Evolutionary conservation across 2,888 invertebrate species (phyloP).

Genomic region (Drosophila nigricruria): DNA sequence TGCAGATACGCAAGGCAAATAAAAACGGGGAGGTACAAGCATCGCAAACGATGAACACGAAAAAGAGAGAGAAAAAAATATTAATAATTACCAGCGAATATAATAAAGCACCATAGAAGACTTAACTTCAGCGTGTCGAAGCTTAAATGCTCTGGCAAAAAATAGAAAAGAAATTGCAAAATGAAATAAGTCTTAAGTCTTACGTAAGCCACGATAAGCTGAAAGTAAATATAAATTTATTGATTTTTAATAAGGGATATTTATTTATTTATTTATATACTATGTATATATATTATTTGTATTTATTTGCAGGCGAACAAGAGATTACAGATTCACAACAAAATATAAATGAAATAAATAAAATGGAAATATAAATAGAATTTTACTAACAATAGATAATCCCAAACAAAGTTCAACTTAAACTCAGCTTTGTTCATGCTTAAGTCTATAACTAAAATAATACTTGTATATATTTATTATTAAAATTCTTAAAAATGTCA

Average conservation of each 20-base stretch:
- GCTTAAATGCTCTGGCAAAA: slow-evolving; percentile 14
- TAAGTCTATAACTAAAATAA: too few species aligned
- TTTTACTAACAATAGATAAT: neutral
- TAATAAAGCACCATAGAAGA: slow-evolving; percentile 34
- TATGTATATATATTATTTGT: neutral
- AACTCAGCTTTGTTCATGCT: neutral
- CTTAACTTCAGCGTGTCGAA: neutral
- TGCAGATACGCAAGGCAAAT: slow-evolving; percentile 40
- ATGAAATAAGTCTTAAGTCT: neutral
- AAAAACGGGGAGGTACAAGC: slow-evolving; percentile 18
- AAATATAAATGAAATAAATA: neutral
- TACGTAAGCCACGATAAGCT: neutral
- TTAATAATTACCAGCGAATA: slow-evolving; percentile 46
- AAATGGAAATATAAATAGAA: neutral
- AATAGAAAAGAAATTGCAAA: neutral
- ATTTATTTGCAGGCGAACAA: too few species aligned
- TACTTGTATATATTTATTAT: too few species aligned
- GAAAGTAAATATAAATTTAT: neutral
- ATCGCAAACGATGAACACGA: slow-evolving; percentile 35
- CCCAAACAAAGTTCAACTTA: neutral
- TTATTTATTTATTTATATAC: neutral
- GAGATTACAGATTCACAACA: neutral
- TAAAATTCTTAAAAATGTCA: too few species aligned
- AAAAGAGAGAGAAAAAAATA: slow-evolving; percentile 12
- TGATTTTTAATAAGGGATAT: neutral